phyloP scores from a whole-genome alignment of 2,113 vertebrate genomes.

The Sebastes schlegelii region DNA sequence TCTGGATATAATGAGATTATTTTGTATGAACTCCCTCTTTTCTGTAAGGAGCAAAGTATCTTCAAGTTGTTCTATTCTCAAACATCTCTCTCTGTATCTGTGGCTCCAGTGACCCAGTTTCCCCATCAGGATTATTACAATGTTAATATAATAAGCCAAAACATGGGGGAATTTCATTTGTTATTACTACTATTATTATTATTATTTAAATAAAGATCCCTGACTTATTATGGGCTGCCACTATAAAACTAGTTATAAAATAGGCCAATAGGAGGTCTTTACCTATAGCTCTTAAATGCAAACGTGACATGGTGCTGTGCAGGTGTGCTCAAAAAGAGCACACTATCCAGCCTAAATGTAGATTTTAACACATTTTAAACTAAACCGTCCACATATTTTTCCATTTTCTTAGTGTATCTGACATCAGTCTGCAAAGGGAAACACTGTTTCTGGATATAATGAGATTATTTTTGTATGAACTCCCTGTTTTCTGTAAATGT shows the following conservation, averaged over 20 bases:
- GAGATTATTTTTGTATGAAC: neutral
- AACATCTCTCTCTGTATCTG: constrained; percentile 19
- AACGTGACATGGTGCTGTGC: constrained; percentile 46
- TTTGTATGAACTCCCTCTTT: neutral
- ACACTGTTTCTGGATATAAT: neutral
- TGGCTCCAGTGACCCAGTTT: constrained; percentile 27
- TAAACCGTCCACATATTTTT: neutral
- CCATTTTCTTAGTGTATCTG: neutral
- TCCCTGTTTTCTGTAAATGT: neutral
- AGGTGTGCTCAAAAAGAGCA: neutral
- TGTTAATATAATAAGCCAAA: constrained; percentile 48
- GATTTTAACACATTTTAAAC: neutral
- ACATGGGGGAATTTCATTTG: constrained; percentile 28
- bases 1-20: neutral
- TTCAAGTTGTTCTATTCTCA: constrained; percentile 30
- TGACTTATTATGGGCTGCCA: constrained; percentile 37
- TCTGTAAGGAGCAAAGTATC: constrained; percentile 5
- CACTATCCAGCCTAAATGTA: neutral
- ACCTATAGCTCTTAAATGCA: constrained; percentile 42
- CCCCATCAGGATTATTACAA: constrained; percentile 41
- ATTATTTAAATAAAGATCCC: constrained; percentile 53
- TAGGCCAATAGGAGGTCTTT: constrained; percentile 37
- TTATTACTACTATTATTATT: neutral
- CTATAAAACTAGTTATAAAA: constrained; percentile 20
- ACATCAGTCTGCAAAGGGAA: neutral